phyloP scores from a whole-genome alignment of 53 echinoderm and acorn worm genomes.

The Luidia sarsii region DNA sequence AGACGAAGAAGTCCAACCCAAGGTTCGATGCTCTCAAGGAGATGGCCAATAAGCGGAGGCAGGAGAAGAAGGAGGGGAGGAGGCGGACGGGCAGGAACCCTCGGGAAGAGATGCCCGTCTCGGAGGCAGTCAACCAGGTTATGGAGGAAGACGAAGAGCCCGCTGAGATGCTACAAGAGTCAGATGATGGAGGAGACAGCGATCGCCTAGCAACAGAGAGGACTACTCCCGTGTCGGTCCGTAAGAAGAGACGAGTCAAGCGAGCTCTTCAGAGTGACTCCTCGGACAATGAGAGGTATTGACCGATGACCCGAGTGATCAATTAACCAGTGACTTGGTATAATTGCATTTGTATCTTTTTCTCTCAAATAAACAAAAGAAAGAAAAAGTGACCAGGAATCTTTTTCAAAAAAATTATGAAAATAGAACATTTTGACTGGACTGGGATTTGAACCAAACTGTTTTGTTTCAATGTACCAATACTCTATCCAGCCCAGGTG shows the following conservation, averaged over 20 bases:
- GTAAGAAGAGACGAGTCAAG: conserved; percentile 65
- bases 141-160: conserved; percentile 45
- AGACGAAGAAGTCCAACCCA: conserved; percentile 71
- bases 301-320: too few relatives aligned
- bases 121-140: conserved; percentile 14
- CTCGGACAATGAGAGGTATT: conserved; percentile 72
- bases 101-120: conserved; percentile 9
- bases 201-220: neutral
- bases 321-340: too few relatives aligned
- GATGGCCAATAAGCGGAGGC: conserved; percentile 61
- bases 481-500: too few relatives aligned
- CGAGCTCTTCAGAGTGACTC: conserved; percentile 69
- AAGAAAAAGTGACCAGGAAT: too few relatives aligned
- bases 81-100: conserved; percentile 25
- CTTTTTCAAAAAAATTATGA: too few relatives aligned
- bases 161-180: neutral
- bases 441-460: too few relatives aligned
- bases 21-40: conserved; percentile 69
- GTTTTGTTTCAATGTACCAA: too few relatives aligned
- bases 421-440: too few relatives aligned
- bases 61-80: conserved; percentile 46
- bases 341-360: too few relatives aligned
- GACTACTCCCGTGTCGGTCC: conserved; percentile 14
- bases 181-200: conserved; percentile 33
- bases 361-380: too few relatives aligned